Evolutionary conservation across 2,888 invertebrate genomes (phyloP).

Genomic region (Zaprionus bogoriensis): DNA sequence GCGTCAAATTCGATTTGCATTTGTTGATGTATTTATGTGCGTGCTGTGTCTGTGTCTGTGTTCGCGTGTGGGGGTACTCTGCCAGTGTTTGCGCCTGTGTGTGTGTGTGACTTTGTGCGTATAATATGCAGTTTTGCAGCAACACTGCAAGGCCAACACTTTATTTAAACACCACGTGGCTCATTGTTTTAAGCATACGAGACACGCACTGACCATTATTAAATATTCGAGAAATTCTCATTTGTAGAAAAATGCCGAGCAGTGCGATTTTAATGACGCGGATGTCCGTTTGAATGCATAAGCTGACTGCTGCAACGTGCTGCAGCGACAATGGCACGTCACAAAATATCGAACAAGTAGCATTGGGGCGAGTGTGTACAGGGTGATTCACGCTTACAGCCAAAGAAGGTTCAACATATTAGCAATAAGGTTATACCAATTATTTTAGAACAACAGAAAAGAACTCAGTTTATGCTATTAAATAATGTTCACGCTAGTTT

Average conservation of each 20-base stretch:
- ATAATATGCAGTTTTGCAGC: conserved; percentile 34
- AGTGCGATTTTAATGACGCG: conserved; percentile 4
- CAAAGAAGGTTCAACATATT: too few relatives aligned
- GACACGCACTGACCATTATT: conserved; percentile 60
- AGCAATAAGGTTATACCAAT: too few relatives aligned
- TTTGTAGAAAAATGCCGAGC: conserved; percentile 5
- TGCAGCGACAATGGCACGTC: conserved; percentile 9
- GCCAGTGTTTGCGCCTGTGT: too few relatives aligned
- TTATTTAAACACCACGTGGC: conserved; percentile 28
- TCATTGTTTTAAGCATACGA: conserved; percentile 19
- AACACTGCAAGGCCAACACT: conserved; percentile 44
- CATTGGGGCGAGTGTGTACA: conserved; percentile 15
- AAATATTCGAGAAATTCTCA: conserved; percentile 27
- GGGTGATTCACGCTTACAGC: conserved; percentile 19
- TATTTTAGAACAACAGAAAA: too few relatives aligned
- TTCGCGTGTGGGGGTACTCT: too few relatives aligned
- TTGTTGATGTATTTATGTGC: conserved; percentile 33
- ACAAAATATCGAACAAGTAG: not conserved
- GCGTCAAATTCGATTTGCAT: conserved; percentile 72
- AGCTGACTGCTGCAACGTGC: conserved; percentile 21
- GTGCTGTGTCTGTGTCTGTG: conserved; percentile 6
- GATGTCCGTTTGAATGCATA: conserved; percentile 11
- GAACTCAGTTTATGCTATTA: too few relatives aligned
- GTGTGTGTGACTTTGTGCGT: conserved; percentile 8
- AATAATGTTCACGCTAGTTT: too few relatives aligned